Base-by-base conservation (phyloP, 1,140 invertebrate species). In the Zaprionus camerounensis region DNA sequence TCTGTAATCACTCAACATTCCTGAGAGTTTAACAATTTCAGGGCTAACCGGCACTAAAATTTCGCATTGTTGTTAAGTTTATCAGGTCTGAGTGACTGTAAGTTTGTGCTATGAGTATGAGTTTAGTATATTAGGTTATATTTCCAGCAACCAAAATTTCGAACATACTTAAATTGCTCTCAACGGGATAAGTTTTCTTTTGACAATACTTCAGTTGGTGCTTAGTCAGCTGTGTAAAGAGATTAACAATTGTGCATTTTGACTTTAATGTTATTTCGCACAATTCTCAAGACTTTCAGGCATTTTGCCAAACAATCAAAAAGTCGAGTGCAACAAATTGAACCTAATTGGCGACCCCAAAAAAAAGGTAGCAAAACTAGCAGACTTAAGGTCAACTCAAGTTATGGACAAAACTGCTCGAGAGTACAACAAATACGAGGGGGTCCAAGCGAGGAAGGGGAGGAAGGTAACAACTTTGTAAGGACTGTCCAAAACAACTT, bases 241-340 rank as follows among this genome's bases (percentile, higher is more conserved):
- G 7, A 11, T 46, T 46, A 9, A 46, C 5, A 46, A 41, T 41
- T 41, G 2, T 41, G n/a, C 38, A 5, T 5, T 15, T 41, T 5
- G n/a, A n/a, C 15, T 41, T 15, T 15, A 41, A 5, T n/a, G 15
- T 20, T 49, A 49, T 22, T 17, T 20, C 46, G 12, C 9, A 22
- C 46, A 22, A 13, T 51, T 51, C 46, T 51, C 20, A 22, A 51
- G 46, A 51, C 20, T 12, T 58, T 20, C 20, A 36, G 51, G 53
- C 34, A 71, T 71, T 71, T 28, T 71, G 61, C 20, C 49, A 20
- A 65, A 44, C 62, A 79, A 71, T 79, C 68, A 59, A 68, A 71
- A 72, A 72, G 67, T 76, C 71, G n/a, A 67, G 55, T 68, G 46
- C 36, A 63, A 59, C 76, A 78, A 78, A 72, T 76, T 76, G 63